Percentiles rank a stretch among this genome's conserved stretches.
Conservation (phyloP, 2,797 vertebrate species). For the Megalops cyprinoides region DNA sequence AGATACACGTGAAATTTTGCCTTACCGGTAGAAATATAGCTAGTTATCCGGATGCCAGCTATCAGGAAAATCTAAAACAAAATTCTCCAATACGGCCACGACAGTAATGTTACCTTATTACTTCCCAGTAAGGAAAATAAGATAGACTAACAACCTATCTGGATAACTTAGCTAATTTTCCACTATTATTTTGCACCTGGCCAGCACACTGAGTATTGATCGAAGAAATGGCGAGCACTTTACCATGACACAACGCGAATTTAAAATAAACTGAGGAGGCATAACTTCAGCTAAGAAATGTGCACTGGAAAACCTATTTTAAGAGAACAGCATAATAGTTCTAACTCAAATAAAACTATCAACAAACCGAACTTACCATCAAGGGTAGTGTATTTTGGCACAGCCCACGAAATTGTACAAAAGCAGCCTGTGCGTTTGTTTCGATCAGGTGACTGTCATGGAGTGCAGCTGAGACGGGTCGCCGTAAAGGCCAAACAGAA, state of each 20-base stretch:
- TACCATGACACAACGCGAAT: background rate
- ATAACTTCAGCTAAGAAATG: too few species aligned
- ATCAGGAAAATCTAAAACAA: too few species aligned
- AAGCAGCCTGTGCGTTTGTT: conserved; percentile 38
- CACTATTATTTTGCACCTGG: background rate
- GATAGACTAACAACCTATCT: background rate
- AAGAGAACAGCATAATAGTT: too few species aligned
- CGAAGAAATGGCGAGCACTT: background rate
- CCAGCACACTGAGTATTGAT: background rate
- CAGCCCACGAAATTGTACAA: background rate
- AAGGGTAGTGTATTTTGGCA: background rate
- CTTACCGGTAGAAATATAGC: background rate
- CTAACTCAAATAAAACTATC: background rate
- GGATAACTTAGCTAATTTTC: background rate
- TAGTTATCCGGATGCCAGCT: background rate
- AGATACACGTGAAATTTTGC: too few species aligned
- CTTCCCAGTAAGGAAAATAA: too few species aligned
- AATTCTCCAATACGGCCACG: background rate
- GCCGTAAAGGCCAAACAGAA: conserved; percentile 38
- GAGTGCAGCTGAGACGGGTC: conserved; percentile 61
- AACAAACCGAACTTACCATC: background rate
- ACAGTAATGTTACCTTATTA: background rate
- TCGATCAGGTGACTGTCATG: conserved; percentile 68
- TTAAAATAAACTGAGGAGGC: background rate
- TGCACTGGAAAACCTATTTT: too few species aligned